Evolutionary conservation across 1,140 invertebrate species (phyloP).

Genomic region (Hermetia illucens): DNA sequence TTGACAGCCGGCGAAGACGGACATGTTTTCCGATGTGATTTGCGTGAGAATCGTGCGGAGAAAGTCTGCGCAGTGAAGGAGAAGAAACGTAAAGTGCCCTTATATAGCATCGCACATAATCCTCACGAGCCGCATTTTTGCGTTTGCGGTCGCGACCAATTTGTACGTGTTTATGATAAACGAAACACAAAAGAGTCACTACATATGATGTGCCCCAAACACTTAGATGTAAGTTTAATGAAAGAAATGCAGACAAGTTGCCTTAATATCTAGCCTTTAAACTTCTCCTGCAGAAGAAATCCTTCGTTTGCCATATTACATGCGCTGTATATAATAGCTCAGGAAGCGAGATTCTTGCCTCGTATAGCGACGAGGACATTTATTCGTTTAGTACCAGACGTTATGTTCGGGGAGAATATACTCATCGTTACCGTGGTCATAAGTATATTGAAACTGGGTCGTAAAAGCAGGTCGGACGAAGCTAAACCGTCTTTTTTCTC

Average conservation of each 20-base stretch:
- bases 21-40: conserved; percentile 63
- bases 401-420: conserved; percentile 37
- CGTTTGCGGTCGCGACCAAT: conserved; percentile 54
- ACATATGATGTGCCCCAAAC: conserved; percentile 33
- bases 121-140: conserved; percentile 70
- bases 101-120: conserved; percentile 80
- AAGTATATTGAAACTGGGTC: too few relatives aligned
- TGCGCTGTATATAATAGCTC: conserved; percentile 84
- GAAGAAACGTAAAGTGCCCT: conserved; percentile 33
- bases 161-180: conserved; percentile 54
- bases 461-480: too few relatives aligned
- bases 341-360: conserved; percentile 78
- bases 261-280: too few relatives aligned
- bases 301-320: conserved; percentile 49
- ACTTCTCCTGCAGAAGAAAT: conserved; percentile 8
- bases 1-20: conserved; percentile 83
- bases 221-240: conserved; percentile 19
- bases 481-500: neutral
- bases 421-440: conserved; percentile 67
- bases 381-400: conserved; percentile 70
- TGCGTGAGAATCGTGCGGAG: conserved; percentile 40
- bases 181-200: conserved; percentile 36
- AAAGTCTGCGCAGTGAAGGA: neutral
- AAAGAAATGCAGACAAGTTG: too few relatives aligned
- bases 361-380: conserved; percentile 88